A percentile compares a stretch with the other conserved stretches of the same genome.
Evolutionary conservation across 2,113 vertebrate genomes (phyloP).

Genomic region (Perca fluviatilis): DNA sequence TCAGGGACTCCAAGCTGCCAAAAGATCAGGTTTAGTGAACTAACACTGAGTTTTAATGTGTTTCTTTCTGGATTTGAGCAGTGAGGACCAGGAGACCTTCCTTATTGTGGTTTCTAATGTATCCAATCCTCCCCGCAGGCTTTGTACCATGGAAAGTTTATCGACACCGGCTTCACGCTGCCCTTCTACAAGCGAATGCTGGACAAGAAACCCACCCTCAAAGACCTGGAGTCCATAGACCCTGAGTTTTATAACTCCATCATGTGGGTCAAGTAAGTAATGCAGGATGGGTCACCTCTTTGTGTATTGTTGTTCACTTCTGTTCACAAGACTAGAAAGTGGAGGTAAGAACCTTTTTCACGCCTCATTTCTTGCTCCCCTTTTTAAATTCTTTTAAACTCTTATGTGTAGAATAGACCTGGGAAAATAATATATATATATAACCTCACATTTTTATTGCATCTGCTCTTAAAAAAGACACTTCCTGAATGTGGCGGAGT

Average conservation of each 20-base stretch:
- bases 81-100: background rate
- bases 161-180: conserved; percentile 97
- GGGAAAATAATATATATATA: background rate
- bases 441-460: too few species aligned
- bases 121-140: conserved; percentile 82
- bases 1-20: background rate
- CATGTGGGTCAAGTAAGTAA: conserved; percentile 97
- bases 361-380: background rate
- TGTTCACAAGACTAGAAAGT: background rate
- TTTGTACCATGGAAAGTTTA: conserved; percentile 97
- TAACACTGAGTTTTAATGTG: background rate
- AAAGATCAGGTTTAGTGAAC: background rate
- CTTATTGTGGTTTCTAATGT: conserved; percentile 15
- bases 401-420: too few species aligned
- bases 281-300: background rate
- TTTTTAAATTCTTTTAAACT: background rate
- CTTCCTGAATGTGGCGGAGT: too few species aligned
- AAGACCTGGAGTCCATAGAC: conserved; percentile 98
- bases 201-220: conserved; percentile 96
- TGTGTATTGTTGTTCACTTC: background rate
- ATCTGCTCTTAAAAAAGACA: too few species aligned
- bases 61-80: background rate
- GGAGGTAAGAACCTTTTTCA: background rate
- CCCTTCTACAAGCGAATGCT: conserved; percentile 99
- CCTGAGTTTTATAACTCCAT: conserved; percentile 99